Percentiles rank a stretch among this genome's conserved stretches.
These are phyloP conservation scores for Hippocampus abdominalis DNA, from an alignment of 2,113 vertebrate genomes.

Conservation along the genomic window DNA sequence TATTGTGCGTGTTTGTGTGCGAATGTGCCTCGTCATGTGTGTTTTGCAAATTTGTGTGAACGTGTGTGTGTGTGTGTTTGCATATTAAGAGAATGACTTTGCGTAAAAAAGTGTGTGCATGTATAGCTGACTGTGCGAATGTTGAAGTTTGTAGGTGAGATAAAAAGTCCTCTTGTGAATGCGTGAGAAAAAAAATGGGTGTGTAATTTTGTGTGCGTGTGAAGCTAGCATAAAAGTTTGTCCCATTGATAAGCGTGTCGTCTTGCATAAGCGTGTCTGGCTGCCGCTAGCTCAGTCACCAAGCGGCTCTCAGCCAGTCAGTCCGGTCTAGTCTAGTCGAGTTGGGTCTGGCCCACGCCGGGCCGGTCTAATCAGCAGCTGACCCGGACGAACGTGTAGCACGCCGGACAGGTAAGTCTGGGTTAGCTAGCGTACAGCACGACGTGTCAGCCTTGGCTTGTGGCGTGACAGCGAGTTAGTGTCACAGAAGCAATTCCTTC, in stretches of 20 bases:
- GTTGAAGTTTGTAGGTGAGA: no score
- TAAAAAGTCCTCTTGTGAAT: not conserved
- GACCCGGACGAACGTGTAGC: not conserved
- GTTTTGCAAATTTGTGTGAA: not conserved
- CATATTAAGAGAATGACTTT: not conserved
- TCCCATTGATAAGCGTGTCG: slow-evolving; percentile 53
- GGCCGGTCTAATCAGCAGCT: not conserved
- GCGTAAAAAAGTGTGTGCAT: not conserved
- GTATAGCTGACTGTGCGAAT: not conserved
- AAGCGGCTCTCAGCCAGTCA: slow-evolving; percentile 12
- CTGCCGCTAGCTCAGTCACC: slow-evolving; percentile 5
- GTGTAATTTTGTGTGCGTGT: no score
- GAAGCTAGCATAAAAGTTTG: slow-evolving; percentile 52
- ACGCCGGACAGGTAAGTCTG: not conserved
- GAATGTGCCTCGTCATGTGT: no score
- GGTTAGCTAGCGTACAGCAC: not conserved
- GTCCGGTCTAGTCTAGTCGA: not conserved
- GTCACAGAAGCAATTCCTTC: not conserved
- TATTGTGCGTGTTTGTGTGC: no score
- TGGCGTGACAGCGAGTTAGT: not conserved
- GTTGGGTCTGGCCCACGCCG: not conserved
- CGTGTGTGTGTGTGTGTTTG: not conserved
- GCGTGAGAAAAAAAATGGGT: not conserved
- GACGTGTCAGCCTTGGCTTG: not conserved
- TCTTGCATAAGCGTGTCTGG: slow-evolving; percentile 42